A percentile compares a stretch with the other conserved stretches of the same genome.
These are phyloP conservation scores for Adineta ricciae DNA, from an alignment of 2,888 invertebrate genomes.

Conservation along the genomic window DNA sequence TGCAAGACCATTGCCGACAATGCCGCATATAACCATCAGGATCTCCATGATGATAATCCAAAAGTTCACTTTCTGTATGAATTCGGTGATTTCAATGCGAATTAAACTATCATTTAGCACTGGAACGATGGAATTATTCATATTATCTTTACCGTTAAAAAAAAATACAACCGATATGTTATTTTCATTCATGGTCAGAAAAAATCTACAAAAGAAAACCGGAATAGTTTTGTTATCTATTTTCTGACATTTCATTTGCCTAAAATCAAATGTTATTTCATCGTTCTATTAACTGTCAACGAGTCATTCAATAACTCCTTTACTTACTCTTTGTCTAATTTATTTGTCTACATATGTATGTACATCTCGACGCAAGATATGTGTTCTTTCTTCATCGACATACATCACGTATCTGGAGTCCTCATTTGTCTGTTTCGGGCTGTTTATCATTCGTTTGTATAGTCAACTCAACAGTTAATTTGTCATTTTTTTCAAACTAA, in stretches of 20 bases:
- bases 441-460: neutral
- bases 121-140: neutral
- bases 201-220: neutral
- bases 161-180: neutral
- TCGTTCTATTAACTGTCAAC: neutral
- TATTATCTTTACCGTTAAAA: neutral
- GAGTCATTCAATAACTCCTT: neutral
- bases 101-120: neutral
- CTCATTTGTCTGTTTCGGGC: neutral
- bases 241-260: neutral
- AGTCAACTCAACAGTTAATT: neutral
- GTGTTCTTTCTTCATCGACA: neutral
- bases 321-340: neutral
- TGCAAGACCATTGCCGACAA: neutral
- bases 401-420: neutral
- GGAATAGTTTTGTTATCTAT: neutral
- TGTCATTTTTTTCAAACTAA: neutral
- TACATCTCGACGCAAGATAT: neutral
- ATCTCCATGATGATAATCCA: neutral
- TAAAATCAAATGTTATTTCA: neutral
- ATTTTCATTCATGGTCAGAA: neutral
- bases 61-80: neutral
- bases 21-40: neutral
- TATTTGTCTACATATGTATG: neutral
- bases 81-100: neutral